Evolutionary conservation across 2,113 vertebrate genomes (phyloP).

Genomic region (Menura novaehollandiae): DNA sequence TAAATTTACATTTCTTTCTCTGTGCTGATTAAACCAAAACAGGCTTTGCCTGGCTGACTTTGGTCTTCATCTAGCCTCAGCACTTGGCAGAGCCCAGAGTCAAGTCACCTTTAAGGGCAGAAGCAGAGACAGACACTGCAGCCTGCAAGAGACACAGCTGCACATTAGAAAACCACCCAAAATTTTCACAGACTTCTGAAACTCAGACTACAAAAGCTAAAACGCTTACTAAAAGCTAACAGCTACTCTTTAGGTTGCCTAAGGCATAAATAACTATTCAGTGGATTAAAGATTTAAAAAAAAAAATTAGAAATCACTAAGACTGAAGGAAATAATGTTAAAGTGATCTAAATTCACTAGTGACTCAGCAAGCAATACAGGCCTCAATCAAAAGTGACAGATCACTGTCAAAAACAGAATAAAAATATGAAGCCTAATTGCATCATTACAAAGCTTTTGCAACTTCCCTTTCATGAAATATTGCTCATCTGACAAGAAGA

Average conservation of each 20-base stretch:
- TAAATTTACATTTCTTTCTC: neutral
- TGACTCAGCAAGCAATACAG: neutral
- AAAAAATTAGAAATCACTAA: neutral
- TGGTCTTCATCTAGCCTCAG: neutral
- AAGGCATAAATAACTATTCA: neutral
- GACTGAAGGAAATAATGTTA: neutral
- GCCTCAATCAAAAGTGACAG: conserved; percentile 9
- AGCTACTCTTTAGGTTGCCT: neutral
- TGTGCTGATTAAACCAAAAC: neutral
- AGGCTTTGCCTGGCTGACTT: neutral
- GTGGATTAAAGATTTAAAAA: neutral
- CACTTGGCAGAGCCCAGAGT: neutral
- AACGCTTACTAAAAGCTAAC: neutral
- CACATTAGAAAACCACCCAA: neutral
- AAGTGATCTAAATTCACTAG: neutral
- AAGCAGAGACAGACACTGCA: neutral
- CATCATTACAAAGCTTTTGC: neutral
- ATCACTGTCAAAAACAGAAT: neutral
- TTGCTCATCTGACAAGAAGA: neutral
- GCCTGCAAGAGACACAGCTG: neutral
- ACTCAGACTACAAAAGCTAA: neutral
- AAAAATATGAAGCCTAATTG: neutral
- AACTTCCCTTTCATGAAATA: conserved; percentile 23
- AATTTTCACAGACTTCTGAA: neutral
- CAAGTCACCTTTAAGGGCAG: neutral